Percentiles rank a stretch among this genome's conserved stretches.
These are phyloP conservation scores for Oncorhynchus kisutch DNA, from an alignment of 2,113 vertebrate genomes.

Conservation along the genomic window DNA sequence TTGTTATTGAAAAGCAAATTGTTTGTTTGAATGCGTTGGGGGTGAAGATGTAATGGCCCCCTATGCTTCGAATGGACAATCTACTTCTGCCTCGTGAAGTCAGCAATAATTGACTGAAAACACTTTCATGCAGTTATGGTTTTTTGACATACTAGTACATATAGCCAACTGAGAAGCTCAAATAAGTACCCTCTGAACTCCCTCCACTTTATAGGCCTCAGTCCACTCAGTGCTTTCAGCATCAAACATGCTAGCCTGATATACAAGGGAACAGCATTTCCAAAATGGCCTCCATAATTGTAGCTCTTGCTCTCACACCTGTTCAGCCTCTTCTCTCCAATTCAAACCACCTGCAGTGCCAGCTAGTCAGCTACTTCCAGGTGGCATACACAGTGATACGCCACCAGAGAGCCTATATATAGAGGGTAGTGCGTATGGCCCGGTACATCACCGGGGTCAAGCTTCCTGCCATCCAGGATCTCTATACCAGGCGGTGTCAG, in stretches of 20 bases:
- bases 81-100: neutral
- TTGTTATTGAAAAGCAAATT: no score
- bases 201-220: neutral
- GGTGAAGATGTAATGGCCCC: no score
- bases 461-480: no score
- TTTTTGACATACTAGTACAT: neutral
- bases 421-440: no score
- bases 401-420: neutral
- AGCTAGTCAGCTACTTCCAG: neutral
- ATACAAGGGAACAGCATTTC: neutral
- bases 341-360: neutral
- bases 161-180: neutral
- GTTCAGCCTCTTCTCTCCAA: neutral
- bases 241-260: neutral
- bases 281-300: neutral
- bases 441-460: no score
- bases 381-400: neutral
- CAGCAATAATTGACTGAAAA: neutral
- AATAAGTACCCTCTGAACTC: neutral
- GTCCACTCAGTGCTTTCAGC: neutral
- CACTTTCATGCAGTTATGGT: neutral
- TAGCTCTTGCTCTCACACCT: neutral
- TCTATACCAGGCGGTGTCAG: no score
- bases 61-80: no score
- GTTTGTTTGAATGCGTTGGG: no score